phyloP scores from a whole-genome alignment of 1,140 invertebrate genomes.

The Frieseomelitta varia region DNA sequence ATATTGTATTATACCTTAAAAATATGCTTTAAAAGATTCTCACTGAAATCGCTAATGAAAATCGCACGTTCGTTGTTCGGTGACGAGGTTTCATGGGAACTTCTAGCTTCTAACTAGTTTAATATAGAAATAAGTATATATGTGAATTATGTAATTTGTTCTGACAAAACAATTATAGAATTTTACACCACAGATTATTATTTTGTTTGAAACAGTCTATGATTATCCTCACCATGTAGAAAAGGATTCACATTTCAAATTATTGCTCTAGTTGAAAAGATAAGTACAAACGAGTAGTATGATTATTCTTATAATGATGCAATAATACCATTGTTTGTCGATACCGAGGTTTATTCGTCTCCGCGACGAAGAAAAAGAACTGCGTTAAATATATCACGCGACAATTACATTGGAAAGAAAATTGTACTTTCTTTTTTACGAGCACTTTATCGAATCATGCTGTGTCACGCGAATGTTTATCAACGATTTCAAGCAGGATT shows the following conservation, averaged over 20 bases:
- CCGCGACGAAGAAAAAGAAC: not conserved
- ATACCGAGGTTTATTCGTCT: not conserved
- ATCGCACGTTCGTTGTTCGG: not conserved
- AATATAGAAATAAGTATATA: slow-evolving; percentile 39
- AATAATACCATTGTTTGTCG: not conserved
- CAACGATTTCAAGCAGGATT: not conserved
- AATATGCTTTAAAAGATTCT: slow-evolving; percentile 24
- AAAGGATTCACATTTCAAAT: not conserved
- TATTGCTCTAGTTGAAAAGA: not conserved
- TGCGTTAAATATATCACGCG: not conserved
- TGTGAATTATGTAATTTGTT: slow-evolving; percentile 45
- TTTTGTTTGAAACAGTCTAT: not conserved
- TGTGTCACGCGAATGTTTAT: slow-evolving; percentile 2
- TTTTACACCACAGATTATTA: slow-evolving; percentile 38
- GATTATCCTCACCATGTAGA: not conserved
- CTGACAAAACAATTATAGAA: slow-evolving; percentile 46
- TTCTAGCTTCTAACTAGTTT: slow-evolving; percentile 4
- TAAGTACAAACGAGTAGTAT: not conserved
- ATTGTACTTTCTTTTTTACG: not conserved
- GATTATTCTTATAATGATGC: not conserved
- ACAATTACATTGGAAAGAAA: not conserved
- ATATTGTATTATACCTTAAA: not conserved
- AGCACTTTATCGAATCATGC: not conserved
- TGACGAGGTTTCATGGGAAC: slow-evolving; percentile 8
- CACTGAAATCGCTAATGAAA: not conserved